Conservation (phyloP, 2,113 vertebrate genomes). For the Eubucco bourcierii region DNA sequence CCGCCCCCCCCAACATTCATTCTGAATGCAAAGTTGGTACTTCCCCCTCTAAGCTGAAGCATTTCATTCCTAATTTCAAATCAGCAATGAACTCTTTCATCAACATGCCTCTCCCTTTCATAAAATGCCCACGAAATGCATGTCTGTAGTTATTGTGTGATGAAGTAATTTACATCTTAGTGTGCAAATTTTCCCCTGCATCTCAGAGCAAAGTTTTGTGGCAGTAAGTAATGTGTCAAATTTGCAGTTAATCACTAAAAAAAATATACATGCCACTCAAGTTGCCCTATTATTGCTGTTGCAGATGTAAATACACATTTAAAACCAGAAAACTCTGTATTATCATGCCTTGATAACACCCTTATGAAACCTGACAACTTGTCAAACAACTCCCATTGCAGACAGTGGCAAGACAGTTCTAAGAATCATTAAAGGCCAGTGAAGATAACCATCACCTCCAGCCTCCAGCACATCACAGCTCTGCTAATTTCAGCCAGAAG, state of each 20-base stretch:
- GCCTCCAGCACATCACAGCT: neutral
- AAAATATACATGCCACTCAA: neutral
- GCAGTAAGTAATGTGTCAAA: neutral
- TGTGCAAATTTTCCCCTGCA: neutral
- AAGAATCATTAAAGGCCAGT: neutral
- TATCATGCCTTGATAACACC: neutral
- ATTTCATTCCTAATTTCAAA: neutral
- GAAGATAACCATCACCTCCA: neutral
- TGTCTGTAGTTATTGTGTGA: neutral
- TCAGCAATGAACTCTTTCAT: neutral
- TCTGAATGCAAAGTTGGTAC: neutral
- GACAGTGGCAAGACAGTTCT: neutral
- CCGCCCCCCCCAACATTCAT: neutral
- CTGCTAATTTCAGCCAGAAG: neutral
- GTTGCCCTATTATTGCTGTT: neutral
- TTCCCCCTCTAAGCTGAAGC: neutral
- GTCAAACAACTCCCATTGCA: neutral
- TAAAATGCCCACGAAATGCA: neutral
- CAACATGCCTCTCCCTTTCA: neutral
- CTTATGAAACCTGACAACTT: neutral
- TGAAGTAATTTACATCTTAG: neutral
- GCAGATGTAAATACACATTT: neutral
- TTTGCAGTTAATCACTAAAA: neutral
- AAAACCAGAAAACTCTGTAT: neutral
- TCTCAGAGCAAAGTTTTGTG: neutral